Conservation (phyloP, 2,888 invertebrate species). For the Leptinotarsa peninsularis region DNA sequence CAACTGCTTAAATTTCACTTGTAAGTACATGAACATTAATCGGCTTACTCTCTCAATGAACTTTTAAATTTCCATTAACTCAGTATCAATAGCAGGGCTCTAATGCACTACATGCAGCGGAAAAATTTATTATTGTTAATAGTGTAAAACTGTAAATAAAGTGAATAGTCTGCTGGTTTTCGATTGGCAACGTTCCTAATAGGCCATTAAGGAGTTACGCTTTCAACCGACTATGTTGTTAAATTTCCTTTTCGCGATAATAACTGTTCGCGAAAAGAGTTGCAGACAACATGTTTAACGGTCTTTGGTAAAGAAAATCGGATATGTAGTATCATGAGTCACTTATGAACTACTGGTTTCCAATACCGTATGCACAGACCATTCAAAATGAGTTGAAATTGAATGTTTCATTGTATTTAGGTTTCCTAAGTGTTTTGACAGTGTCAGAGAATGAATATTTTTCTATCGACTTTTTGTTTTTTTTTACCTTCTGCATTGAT, state of each 20-base stretch:
- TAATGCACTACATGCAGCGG: constrained; percentile 37
- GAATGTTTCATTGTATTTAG: no score
- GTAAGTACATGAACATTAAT: constrained; percentile 11
- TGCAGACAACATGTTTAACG: constrained; percentile 48
- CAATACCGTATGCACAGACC: neutral
- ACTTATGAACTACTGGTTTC: neutral
- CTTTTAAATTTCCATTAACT: constrained; percentile 38
- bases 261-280: constrained; percentile 46
- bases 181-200: constrained; percentile 55
- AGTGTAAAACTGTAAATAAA: constrained; percentile 51
- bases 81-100: constrained; percentile 39
- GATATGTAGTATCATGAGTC: neutral
- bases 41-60: constrained; percentile 29
- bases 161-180: constrained; percentile 48
- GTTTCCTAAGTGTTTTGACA: no score
- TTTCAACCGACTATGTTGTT: constrained; percentile 51
- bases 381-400: neutral
- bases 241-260: constrained; percentile 48
- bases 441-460: no score
- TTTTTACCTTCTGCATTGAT: no score
- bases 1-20: no score
- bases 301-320: constrained; percentile 26
- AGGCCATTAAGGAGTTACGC: constrained; percentile 49
- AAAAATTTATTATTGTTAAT: constrained; percentile 46
- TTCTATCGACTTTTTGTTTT: no score